Evolutionary conservation across 2,888 invertebrate species (phyloP), one percentile per base, ranked within the genome.

Genomic region (Scrobipalpa atriplicella): DNA sequence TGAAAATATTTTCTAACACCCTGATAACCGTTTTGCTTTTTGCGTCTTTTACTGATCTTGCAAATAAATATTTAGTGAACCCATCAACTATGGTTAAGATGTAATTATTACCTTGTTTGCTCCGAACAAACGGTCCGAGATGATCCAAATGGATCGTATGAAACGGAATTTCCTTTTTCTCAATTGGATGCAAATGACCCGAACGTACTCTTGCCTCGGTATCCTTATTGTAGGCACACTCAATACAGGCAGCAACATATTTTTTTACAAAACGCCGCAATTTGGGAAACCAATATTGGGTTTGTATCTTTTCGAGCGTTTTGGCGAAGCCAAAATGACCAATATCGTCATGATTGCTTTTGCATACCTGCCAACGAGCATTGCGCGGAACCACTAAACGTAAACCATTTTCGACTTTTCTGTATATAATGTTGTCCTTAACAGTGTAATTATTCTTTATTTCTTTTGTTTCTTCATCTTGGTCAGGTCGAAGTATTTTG

Each of bases 81-180:
- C 73, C 81, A 63, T 86, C 85, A 0, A 87, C 76, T 3, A 78
- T 66, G 0, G 74, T 78, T n/a, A 88, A 66, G 11, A 72, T 69
- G 47, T 85, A 72, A 5, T 69, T 69, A 66, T 86, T 85, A n/a
- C 76, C 76, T 0, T 65, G 72, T 9, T 67, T 73, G 51, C 78
- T 81, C 13, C 72, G 76, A 13, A 76, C 74, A 68, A 86, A 88
- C 1, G 84, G 85, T 1, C 85, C 85, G 2, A 88, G 63, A 68
- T 87, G 86, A 69, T 88, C 86, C 0, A 88, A 64, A 67, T 88
- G 85, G 6, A 88, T 51, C 0, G 81, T 84, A 56, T 86, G 77
- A 41, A 90, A 83, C 0, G 85, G 85, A 11, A 75, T 72, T 0
- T 73, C 65, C 8, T 77, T 71, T 66, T 87, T 86, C 38, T 78